Evolutionary conservation across 2,113 vertebrate genomes (phyloP), one percentile per base, ranked within the genome.

Genomic region (Chlamydotis undulata): DNA sequence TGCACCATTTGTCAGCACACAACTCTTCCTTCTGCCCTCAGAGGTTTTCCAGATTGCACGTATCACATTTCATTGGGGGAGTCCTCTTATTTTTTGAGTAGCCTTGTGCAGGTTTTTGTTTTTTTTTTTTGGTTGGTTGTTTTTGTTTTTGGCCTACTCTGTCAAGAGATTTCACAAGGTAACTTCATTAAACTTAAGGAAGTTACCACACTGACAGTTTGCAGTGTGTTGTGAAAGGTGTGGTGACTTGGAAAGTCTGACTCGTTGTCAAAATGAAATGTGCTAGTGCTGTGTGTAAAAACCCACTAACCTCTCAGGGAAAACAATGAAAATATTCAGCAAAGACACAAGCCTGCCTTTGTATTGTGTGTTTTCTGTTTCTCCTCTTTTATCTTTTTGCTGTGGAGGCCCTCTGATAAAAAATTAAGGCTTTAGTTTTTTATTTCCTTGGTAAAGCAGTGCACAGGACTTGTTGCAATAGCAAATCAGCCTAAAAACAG

Each of bases 181-280:
- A 96, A 96, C 84, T 95, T 97, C 93, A 96, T 97, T 95, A 94
- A 94, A 93, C 85, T 92, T 95, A 68, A 91, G 96, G 97, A 97
- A 97, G 90, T 97, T 97, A 94, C 97, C 89, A 97, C 97, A 97
- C 80, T 87, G 91, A 94, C 94, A 95, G 86, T 93, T 97, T 91
- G 93, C 91, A 90, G 83, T 70, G 92, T 87, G 94, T 97, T 97
- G 91, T 96, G 97, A 97, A 97, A 97, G 87, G 89, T 96, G 90
- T 94, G 94, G 90, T 78, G 88, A 87, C 90, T 95, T 94, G 94
- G 87, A 94, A 97, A 95, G 63, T 92, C 83, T 94, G 93, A 91
- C 86, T 87, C 9, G 57, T 91, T 95, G 93, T 93, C 95, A 96
- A 81, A 96, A 94, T 91, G 81, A 96, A 94, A 96, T 96, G 94